Percentiles rank a stretch among this genome's conserved stretches.
Conservation (phyloP, 2,113 vertebrate species). For the Eira barbara region DNA sequence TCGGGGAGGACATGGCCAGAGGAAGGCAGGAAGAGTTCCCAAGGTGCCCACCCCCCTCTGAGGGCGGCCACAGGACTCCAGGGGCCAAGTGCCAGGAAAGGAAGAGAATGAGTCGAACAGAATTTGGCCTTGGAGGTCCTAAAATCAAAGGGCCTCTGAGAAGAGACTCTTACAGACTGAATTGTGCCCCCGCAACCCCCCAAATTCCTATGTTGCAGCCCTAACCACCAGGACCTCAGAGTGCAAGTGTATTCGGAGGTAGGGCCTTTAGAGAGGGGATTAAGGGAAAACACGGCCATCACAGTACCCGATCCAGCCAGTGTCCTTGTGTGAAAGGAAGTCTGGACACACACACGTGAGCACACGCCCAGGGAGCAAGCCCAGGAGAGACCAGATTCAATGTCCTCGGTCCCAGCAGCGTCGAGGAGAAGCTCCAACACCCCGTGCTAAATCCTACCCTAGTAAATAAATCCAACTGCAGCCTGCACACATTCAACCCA, state of each 20-base stretch:
- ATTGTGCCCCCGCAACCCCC: not conserved
- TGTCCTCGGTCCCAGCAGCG: not conserved
- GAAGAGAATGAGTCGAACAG: not conserved
- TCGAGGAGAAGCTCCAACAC: not conserved
- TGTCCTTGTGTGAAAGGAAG: not conserved
- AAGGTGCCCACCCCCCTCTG: not conserved
- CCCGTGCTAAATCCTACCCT: not conserved
- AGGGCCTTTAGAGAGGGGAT: not conserved
- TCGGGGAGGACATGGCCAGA: not conserved
- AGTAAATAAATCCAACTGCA: not conserved
- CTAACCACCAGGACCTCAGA: not conserved
- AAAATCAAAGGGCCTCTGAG: not conserved
- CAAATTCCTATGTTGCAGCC: not conserved
- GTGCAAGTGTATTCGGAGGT: not conserved
- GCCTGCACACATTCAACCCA: fast-evolving
- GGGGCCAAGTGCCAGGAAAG: not conserved
- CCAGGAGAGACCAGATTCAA: not conserved
- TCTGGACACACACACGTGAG: not conserved
- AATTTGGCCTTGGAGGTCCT: not conserved
- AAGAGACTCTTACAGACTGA: not conserved
- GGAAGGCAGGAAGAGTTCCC: not conserved
- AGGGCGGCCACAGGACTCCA: not conserved
- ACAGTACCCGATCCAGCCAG: not conserved
- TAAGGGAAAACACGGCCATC: not conserved
- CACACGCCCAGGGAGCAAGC: not conserved